Conservation (phyloP, 2,888 invertebrate genomes). For the Trichopria drosophilae region DNA sequence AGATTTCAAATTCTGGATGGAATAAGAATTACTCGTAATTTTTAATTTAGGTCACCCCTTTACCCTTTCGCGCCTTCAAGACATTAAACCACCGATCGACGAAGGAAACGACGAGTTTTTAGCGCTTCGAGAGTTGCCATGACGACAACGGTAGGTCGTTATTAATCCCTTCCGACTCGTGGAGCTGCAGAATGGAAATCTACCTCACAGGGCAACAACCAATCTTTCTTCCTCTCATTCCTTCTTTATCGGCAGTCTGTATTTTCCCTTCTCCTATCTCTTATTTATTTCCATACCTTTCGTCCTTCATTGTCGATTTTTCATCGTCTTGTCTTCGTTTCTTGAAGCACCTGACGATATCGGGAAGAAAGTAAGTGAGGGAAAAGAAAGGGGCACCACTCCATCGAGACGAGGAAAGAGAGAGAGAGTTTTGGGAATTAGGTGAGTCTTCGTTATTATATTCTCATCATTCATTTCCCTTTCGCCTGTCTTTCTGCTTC, state of each 20-base stretch:
- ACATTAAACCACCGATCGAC: slow-evolving; percentile 43
- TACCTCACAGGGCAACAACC: no score
- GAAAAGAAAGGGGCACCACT: no score
- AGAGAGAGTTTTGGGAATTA: slow-evolving; percentile 41
- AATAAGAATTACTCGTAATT: no score
- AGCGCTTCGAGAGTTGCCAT: slow-evolving; percentile 50
- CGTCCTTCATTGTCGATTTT: not conserved
- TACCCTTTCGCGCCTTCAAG: slow-evolving; percentile 41
- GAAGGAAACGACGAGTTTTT: slow-evolving; percentile 44
- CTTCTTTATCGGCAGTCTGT: not conserved
- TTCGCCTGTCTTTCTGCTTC: slow-evolving; percentile 30
- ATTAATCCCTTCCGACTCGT: slow-evolving; percentile 50
- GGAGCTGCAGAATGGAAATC: slow-evolving; percentile 46
- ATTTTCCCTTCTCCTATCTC: slow-evolving; percentile 5
- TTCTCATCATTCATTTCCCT: slow-evolving; percentile 48
- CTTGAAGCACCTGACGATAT: no score
- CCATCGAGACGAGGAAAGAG: no score
- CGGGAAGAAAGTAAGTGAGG: no score
- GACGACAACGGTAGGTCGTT: slow-evolving; percentile 53
- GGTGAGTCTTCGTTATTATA: slow-evolving; percentile 51
- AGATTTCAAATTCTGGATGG: no score
- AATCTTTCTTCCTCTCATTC: slow-evolving; percentile 10
- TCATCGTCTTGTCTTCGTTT: no score
- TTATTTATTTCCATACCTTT: slow-evolving; percentile 14
- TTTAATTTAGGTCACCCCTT: no score